phyloP scores from a whole-genome alignment of 2,797 vertebrate species.

The Lagocephalus sceleratus region DNA sequence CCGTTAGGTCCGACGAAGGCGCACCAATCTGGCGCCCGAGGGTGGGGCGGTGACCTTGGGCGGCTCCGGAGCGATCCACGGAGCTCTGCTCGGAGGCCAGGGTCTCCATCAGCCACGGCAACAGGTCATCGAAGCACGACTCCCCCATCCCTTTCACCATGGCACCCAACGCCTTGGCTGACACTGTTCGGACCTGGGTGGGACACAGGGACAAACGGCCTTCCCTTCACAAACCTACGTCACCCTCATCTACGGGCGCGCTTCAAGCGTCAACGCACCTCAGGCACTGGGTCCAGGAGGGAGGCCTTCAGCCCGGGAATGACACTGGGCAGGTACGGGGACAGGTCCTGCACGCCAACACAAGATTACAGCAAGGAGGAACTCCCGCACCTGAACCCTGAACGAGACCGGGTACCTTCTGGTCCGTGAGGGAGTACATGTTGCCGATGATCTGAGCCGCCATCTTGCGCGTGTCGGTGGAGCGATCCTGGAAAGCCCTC shows the following conservation, averaged over 20 bases:
- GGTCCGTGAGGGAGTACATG: conserved; percentile 99
- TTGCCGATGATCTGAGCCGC: conserved; percentile 99
- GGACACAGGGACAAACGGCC: background rate
- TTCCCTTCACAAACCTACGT: background rate
- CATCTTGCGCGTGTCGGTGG: conserved; percentile 98
- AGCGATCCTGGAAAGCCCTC: conserved; percentile 96
- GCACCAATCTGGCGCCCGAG: background rate
- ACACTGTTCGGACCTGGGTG: conserved; percentile 91
- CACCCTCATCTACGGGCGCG: background rate
- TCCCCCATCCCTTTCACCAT: conserved; percentile 99
- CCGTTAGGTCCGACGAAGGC: background rate
- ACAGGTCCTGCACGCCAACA: conserved; percentile 82
- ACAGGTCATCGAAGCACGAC: conserved; percentile 92
- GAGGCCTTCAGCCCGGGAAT: conserved; percentile 95
- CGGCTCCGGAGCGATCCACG: conserved; percentile 96
- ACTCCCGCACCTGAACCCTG: background rate
- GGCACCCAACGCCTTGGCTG: conserved; percentile 95
- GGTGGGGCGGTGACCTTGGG: conserved; percentile 80
- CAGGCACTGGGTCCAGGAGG: conserved; percentile 94
- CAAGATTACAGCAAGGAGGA: background rate
- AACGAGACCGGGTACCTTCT: conserved; percentile 82
- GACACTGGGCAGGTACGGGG: conserved; percentile 95
- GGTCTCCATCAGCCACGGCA: conserved; percentile 98
- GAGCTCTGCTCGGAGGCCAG: conserved; percentile 97
- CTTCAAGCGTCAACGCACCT: conserved; percentile 73